A percentile compares a stretch with the other conserved stretches of the same genome.
Conservation (phyloP, 1,140 invertebrate genomes). For the Aphis craccivora region DNA sequence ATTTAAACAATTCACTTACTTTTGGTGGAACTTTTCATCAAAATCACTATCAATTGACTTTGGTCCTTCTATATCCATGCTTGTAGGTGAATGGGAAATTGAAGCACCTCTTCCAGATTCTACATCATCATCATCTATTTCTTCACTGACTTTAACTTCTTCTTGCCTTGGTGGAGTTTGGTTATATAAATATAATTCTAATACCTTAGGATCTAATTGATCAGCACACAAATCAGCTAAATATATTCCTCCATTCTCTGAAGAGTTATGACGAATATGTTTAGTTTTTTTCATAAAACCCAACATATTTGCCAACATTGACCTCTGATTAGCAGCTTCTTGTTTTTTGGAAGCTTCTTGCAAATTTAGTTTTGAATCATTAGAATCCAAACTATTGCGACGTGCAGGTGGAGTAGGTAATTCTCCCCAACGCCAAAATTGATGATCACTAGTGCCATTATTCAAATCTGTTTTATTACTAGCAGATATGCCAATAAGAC, state of each 20-base stretch:
- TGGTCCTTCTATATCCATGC: conserved; percentile 67
- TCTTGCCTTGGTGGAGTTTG: conserved; percentile 52
- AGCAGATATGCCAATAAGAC: conserved; percentile 55
- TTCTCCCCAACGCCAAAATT: conserved; percentile 95
- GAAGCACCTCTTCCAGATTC: conserved; percentile 95
- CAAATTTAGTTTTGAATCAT: conserved; percentile 46
- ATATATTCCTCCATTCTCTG: conserved; percentile 76
- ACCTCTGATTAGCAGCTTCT: conserved; percentile 70
- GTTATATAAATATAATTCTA: conserved; percentile 75
- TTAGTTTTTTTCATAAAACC: conserved; percentile 88
- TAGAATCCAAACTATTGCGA: conserved; percentile 39
- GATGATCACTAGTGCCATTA: conserved; percentile 60
- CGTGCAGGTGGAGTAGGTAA: conserved; percentile 71
- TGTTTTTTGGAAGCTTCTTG: conserved; percentile 55
- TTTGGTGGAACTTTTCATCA: conserved; percentile 68
- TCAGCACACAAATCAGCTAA: conserved; percentile 90
- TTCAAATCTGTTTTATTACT: conserved; percentile 64
- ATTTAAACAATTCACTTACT: conserved; percentile 26
- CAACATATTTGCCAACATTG: conserved; percentile 89
- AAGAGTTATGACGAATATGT: conserved; percentile 73
- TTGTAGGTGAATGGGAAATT: conserved; percentile 90
- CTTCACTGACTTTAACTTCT: conserved; percentile 45
- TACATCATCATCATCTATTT: conserved; percentile 75
- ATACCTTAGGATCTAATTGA: conserved; percentile 87
- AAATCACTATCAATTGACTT: conserved; percentile 76